Percentiles rank a stretch among this genome's conserved stretches.
Conservation (phyloP, 2,113 vertebrate genomes). For the Embiotoca jacksoni region DNA sequence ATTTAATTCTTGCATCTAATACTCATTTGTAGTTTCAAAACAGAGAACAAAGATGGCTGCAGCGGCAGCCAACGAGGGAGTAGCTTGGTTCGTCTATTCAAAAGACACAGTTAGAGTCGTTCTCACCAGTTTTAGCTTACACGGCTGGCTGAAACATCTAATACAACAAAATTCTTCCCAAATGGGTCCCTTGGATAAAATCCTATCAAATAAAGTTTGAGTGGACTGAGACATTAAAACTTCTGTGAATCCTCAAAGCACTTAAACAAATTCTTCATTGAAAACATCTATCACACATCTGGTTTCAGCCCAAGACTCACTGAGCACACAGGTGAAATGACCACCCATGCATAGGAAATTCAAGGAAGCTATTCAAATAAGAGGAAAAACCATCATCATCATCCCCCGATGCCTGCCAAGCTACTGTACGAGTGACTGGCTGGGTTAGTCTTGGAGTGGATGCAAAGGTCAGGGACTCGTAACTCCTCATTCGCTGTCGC, state of each 20-base stretch:
- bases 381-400: slow-evolving; percentile 58
- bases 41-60: too few species aligned
- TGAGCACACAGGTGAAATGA: slow-evolving; percentile 49
- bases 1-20: background rate
- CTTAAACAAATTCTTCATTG: slow-evolving; percentile 21
- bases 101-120: background rate
- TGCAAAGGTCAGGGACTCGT: slow-evolving; percentile 61
- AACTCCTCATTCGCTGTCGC: slow-evolving; percentile 59
- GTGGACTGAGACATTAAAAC: slow-evolving; percentile 2
- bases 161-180: slow-evolving; percentile 5
- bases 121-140: slow-evolving; percentile 30
- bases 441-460: slow-evolving; percentile 58
- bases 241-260: slow-evolving; percentile 22
- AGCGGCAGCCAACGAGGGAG: background rate
- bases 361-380: slow-evolving; percentile 48
- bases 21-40: background rate
- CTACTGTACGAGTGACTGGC: slow-evolving; percentile 56
- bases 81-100: background rate
- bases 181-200: slow-evolving; percentile 31
- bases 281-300: slow-evolving; percentile 24
- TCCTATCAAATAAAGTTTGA: slow-evolving; percentile 14
- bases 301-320: slow-evolving; percentile 19
- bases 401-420: slow-evolving; percentile 30
- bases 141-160: background rate
- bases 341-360: slow-evolving; percentile 44